Base-by-base conservation (phyloP, 2,888 invertebrate genomes). In the Mythimna lalbum region DNA sequence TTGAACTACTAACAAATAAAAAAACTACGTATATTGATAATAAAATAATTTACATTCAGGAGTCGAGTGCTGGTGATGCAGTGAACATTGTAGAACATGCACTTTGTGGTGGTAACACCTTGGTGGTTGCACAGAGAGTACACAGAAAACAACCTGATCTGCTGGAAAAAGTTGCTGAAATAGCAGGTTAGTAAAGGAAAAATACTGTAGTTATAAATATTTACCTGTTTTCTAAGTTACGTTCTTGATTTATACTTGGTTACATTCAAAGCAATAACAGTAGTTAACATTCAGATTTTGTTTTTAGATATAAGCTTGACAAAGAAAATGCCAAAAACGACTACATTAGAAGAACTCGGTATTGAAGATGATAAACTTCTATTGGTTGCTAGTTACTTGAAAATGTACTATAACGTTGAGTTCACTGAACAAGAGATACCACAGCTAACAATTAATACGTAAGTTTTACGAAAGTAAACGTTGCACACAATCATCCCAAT, bases 41-140 rank as follows among this genome's bases (percentile, higher is more conserved):
- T 36, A n/a, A 47, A 19, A 31, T 53, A 1, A 50, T 59, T 63
- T 56, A 0, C 1, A 31, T 62, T 63, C 50, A 80, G 76, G 56
- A 43, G 17, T 31, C n/a, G 14, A 43, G 31, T 27, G 23, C 19
- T 53, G 23, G 56, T 47, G 73, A 53, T 10, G 69, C 68, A 10
- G 31, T 78, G 17, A 82, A 76, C 14, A 82, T 69, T 9, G 47
- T 75, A 33, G 87, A 86, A 64, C 74, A 76, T 5, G 84, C 83
- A 2, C 69, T 86, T 27, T 71, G 78, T 14, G 75, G 79, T 19
- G 52, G 57, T 14, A 72, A 77, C 17, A 57, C 69, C 12, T 64
- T 76, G 36, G 47, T 85, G 12, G 50, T 82, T 4, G 79, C 76
- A 14, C 63, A 66, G 6, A 53, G 33, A 52, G 39, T 52, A 31